Conservation (phyloP, 2,888 invertebrate genomes). For the Lissonota sp. region DNA sequence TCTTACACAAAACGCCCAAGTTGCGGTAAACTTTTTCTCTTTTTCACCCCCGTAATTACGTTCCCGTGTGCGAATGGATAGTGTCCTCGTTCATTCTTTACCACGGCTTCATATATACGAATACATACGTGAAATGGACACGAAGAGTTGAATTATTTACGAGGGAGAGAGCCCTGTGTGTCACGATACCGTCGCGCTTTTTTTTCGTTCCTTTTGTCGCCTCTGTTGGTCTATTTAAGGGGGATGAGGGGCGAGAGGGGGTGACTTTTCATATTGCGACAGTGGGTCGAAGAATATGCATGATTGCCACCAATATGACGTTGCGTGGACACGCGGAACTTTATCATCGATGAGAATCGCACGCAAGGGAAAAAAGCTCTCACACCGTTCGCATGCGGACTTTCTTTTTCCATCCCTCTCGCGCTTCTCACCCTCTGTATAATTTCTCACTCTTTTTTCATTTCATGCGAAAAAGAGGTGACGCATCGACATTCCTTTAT, state of each 20-base stretch:
- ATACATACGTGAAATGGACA: background rate
- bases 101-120: no score
- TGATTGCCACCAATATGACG: background rate
- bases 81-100: slow-evolving; percentile 3
- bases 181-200: slow-evolving; percentile 41
- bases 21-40: background rate
- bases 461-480: background rate
- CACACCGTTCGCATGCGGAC: slow-evolving; percentile 34
- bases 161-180: slow-evolving; percentile 33
- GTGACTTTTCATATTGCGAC: slow-evolving; percentile 28
- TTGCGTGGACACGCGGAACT: slow-evolving; percentile 21
- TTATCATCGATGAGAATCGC: slow-evolving; percentile 55
- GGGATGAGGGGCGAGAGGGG: slow-evolving; percentile 8
- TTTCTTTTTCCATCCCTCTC: slow-evolving; percentile 20
- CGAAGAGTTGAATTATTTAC: slow-evolving; percentile 57
- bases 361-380: slow-evolving; percentile 53
- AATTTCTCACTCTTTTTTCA: slow-evolving; percentile 1
- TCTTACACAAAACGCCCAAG: background rate
- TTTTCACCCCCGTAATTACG: background rate
- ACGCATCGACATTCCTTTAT: no score
- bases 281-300: slow-evolving; percentile 32
- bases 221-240: background rate
- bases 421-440: background rate
- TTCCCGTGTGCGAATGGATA: background rate
- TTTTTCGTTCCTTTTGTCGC: slow-evolving; percentile 4